Evolutionary conservation across 2,888 invertebrate species (phyloP).

Genomic region (Drosophila subsilvestris): DNA sequence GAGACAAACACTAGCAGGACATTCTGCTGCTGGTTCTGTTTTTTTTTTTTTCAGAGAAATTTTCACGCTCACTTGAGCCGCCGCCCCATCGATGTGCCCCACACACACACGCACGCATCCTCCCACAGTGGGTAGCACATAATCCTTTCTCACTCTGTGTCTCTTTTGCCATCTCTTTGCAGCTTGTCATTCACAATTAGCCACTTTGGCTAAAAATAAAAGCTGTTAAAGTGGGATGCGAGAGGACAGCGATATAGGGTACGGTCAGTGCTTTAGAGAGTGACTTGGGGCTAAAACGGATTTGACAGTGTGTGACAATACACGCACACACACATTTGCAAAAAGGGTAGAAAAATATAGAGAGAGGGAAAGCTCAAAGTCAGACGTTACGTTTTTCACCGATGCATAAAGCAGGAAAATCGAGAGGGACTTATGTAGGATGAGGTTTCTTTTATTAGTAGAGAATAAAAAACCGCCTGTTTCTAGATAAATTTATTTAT

Average conservation of each 20-base stretch:
- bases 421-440: not conserved
- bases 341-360: not conserved
- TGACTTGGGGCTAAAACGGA: conserved; percentile 64
- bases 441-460: no score
- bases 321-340: conserved; percentile 29
- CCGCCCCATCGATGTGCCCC: conserved; percentile 53
- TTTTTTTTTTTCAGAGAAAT: conserved; percentile 31
- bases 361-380: not conserved
- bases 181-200: conserved; percentile 75
- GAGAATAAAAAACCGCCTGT: no score
- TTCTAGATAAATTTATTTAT: no score
- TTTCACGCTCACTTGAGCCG: conserved; percentile 71
- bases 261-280: conserved; percentile 56
- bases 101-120: conserved; percentile 39
- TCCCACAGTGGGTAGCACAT: not conserved
- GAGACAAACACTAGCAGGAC: not conserved
- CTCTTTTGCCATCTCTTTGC: conserved; percentile 30
- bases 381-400: not conserved
- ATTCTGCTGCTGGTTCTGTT: not conserved
- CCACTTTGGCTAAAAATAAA: conserved; percentile 71
- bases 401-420: not conserved
- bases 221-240: conserved; percentile 38
- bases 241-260: not conserved
- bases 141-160: not conserved
- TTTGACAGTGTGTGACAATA: conserved; percentile 73